phyloP scores from a whole-genome alignment of 92 coral and sea anemone genomes.

The Umimayanthus kanabou region DNA sequence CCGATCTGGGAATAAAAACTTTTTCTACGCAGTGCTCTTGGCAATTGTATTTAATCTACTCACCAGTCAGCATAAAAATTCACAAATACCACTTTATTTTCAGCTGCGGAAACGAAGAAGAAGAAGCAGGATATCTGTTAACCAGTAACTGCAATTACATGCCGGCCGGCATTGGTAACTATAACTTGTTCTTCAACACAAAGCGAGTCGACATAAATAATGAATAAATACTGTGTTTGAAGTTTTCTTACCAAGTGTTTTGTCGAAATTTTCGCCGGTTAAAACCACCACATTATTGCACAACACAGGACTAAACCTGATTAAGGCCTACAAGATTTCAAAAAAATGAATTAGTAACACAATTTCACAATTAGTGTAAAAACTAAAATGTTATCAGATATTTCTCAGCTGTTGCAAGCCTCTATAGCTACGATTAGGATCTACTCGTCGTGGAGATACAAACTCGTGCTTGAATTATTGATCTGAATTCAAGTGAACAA shows the following conservation, averaged over 20 bases:
- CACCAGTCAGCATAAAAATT: slow-evolving; percentile 99
- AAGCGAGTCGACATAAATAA: slow-evolving; percentile 48
- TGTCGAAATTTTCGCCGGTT: slow-evolving; percentile 67
- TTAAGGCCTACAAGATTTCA: slow-evolving; percentile 60
- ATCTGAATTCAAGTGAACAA: slow-evolving; percentile 19
- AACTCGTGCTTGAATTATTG: slow-evolving; percentile 26
- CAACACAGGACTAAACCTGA: slow-evolving; percentile 41
- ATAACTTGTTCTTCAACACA: slow-evolving; percentile 9
- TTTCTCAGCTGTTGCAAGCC: slow-evolving; percentile 22
- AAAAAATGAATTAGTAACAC: not conserved
- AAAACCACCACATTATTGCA: slow-evolving; percentile 72
- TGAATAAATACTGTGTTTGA: slow-evolving; percentile 17
- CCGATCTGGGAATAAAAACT: not conserved
- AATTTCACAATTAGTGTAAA: not conserved
- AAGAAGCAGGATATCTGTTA: not conserved
- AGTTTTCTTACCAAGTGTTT: slow-evolving; percentile 67
- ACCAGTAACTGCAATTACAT: too few species aligned
- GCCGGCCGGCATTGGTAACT: slow-evolving; percentile 13
- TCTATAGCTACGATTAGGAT: slow-evolving; percentile 27
- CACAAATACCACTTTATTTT: slow-evolving; percentile 81
- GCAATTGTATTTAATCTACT: slow-evolving; percentile 31
- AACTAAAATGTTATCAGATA: not conserved
- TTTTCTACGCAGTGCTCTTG: too few species aligned
- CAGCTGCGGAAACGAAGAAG: slow-evolving; percentile 64
- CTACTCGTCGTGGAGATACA: not conserved